phyloP scores from a whole-genome alignment of 2,888 invertebrate genomes.

The Platycheirus albimanus region DNA sequence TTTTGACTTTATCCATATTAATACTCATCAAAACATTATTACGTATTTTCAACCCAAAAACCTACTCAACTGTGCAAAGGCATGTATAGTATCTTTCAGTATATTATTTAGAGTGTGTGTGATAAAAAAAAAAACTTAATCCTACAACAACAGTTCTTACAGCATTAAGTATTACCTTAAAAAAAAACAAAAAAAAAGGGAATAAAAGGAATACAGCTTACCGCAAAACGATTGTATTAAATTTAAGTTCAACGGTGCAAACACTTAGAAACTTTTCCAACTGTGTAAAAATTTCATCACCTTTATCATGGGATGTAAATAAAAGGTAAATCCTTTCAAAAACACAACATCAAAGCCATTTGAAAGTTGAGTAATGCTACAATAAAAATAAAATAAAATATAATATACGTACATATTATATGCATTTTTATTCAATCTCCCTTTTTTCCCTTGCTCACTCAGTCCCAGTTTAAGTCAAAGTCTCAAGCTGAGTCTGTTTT shows the following conservation, averaged over 20 bases:
- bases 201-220: neutral
- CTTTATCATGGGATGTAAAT: conserved; percentile 15
- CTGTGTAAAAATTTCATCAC: conserved; percentile 19
- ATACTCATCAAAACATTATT: too few species aligned
- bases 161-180: too few species aligned
- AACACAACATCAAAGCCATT: conserved; percentile 30
- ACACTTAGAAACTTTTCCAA: conserved; percentile 27
- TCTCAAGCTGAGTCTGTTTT: too few species aligned
- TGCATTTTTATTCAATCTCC: conserved; percentile 26
- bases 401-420: neutral
- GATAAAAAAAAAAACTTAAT: too few species aligned
- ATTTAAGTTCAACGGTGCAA: conserved; percentile 22
- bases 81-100: too few species aligned
- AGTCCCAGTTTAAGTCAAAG: too few species aligned
- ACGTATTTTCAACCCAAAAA: too few species aligned
- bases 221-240: conserved; percentile 7
- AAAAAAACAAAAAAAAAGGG: too few species aligned
- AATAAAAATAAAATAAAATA: conserved; percentile 5
- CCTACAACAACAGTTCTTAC: too few species aligned
- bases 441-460: neutral
- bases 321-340: conserved; percentile 31
- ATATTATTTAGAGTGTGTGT: too few species aligned
- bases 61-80: too few species aligned
- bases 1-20: too few species aligned
- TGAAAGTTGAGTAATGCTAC: conserved; percentile 1